Evolutionary conservation across 1,140 invertebrate genomes (phyloP).

Genomic region (Cecropterus lyciades): DNA sequence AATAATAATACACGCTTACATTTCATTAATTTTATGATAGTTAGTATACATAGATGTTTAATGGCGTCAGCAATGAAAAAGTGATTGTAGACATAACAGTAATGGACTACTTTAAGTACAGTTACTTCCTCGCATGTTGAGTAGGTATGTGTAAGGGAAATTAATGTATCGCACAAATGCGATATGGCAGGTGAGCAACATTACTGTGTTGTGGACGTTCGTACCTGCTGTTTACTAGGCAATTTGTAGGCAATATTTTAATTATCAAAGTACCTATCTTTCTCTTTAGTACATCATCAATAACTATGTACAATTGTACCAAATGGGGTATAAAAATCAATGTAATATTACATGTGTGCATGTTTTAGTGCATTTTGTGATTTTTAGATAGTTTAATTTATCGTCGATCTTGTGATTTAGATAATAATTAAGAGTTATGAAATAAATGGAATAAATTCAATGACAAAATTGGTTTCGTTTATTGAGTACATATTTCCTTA

Average conservation of each 20-base stretch:
- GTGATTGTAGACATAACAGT: conserved; percentile 62
- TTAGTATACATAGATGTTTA: conserved; percentile 38
- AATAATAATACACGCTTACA: conserved; percentile 36
- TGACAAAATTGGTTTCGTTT: conserved; percentile 44
- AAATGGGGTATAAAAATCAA: conserved; percentile 76
- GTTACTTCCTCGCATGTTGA: conserved; percentile 73
- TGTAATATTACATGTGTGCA: conserved; percentile 81
- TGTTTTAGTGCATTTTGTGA: conserved; percentile 85
- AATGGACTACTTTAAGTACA: conserved; percentile 59
- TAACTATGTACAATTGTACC: conserved; percentile 74
- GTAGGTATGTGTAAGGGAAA: conserved; percentile 49
- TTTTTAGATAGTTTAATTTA: conserved; percentile 84
- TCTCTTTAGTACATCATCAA: conserved; percentile 62
- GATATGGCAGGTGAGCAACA: conserved; percentile 47
- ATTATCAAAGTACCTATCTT: conserved; percentile 58
- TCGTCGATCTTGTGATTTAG: conserved; percentile 83
- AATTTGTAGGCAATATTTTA: conserved; percentile 73
- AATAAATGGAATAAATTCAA: conserved; percentile 71
- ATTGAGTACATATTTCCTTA: too few species aligned
- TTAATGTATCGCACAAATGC: conserved; percentile 52
- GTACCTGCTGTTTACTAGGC: conserved; percentile 59
- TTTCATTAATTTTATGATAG: conserved; percentile 40
- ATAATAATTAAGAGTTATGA: conserved; percentile 67
- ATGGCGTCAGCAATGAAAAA: conserved; percentile 48
- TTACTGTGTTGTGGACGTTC: conserved; percentile 40